A percentile compares a stretch with the other conserved stretches of the same genome.
Conservation (phyloP, 2,888 invertebrate species). For the Drosophila mimica region DNA sequence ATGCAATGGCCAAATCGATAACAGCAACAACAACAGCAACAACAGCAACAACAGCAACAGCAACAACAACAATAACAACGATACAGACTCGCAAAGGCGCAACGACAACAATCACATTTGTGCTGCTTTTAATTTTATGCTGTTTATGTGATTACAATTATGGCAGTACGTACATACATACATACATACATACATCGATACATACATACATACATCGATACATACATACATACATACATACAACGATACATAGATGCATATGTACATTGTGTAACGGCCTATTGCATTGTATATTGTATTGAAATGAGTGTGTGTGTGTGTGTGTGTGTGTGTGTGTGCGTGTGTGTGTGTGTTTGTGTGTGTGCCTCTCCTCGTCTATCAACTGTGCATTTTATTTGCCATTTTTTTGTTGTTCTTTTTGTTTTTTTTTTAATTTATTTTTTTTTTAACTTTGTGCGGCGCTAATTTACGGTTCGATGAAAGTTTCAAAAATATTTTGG, state of each 20-base stretch:
- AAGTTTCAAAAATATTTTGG: conserved; percentile 20
- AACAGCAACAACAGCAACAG: conserved; percentile 21
- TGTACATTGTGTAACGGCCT: conserved; percentile 4
- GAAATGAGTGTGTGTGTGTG: neutral
- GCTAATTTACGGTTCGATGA: conserved; percentile 34
- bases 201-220: neutral
- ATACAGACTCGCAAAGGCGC: conserved; percentile 62
- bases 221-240: neutral
- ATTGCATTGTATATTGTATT: conserved; percentile 1
- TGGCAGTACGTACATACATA: conserved; percentile 65
- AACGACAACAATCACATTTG: conserved; percentile 63
- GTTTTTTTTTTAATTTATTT: conserved; percentile 6
- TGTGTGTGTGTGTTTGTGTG: neutral
- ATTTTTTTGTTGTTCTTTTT: neutral
- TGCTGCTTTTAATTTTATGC: conserved; percentile 74
- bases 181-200: conserved; percentile 46
- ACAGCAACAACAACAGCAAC: conserved; percentile 25
- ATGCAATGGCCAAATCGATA: conserved; percentile 76
- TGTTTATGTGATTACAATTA: conserved; percentile 78
- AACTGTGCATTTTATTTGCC: conserved; percentile 13
- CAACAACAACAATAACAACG: conserved; percentile 31
- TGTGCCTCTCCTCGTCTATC: conserved; percentile 5
- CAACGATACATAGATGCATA: neutral
- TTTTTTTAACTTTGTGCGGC: conserved; percentile 21
- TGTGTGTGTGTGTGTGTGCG: neutral